Evolutionary conservation across 2,797 vertebrate genomes (phyloP), one percentile per base, ranked within the genome.

Genomic region (Chelidonichthys spinosus): DNA sequence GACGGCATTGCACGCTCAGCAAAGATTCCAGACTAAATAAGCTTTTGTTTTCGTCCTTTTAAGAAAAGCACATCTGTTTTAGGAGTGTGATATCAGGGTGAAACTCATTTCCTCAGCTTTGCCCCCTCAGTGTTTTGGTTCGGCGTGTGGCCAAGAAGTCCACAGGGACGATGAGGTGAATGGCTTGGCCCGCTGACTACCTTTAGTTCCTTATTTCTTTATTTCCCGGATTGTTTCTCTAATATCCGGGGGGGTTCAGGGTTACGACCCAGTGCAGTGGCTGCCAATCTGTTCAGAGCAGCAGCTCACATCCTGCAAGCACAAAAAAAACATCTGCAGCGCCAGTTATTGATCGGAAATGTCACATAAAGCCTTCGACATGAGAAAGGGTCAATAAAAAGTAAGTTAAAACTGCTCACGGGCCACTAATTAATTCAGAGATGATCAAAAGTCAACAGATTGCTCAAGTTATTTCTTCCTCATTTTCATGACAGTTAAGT

Each of bases 91-190:
- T 78, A 75, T 70, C 47, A 62, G 74, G 73, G 84, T 83, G 54
- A 86, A 90, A 85, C 83, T 82, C 64, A 85, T 90, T 89, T 88
- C 78, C 69, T 81, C 74, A 5, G 33, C 53, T 69, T 71, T 74
- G 74, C 47, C 72, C 61, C 61, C 52, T 72, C 11, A 3, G 39
- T 69, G 66, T 77, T 87, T 79, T 67, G 33, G 46, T 58, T 79
- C 15, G 68, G 73, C 14, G 0, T 65, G 71, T 2, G 5, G 76
- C 71, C 82, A 79, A 79, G 76, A 80, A 72, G 15, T 86, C 89
- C 73, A 66, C 7, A 0, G 76, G 79, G 80, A 87, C 5, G 11
- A 64, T 68, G 59, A 86, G 83, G 80, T 87, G 85, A 88, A 76
- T 4, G 61, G 50, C 66, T 69, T 59, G 66, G 58, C 77, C 79